Base-by-base conservation (phyloP, 1,140 invertebrate genomes). In the Trachymyrmex cornetzi region DNA sequence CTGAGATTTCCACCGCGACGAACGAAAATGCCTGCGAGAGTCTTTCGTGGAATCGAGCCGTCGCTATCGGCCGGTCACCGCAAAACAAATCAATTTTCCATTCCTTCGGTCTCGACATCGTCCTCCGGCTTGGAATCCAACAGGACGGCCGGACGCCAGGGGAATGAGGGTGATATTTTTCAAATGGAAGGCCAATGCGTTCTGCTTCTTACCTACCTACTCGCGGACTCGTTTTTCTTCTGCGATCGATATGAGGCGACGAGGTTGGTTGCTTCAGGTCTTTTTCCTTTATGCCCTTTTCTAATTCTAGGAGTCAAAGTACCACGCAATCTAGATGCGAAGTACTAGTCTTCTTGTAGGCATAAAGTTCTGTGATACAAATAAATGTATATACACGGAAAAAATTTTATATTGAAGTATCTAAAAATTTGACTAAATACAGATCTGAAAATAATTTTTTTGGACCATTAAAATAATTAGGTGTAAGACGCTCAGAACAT, bases 71-170 rank as follows among this genome's bases (percentile, higher is more conserved):
- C 53, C n/a, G 48, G 24, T n/a, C 9, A 27, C 61, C 64, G 50
- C 57, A 57, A 87, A 87, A 88, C 61, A 69, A 88, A 88, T 88
- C 85, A 75, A 81, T 88, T 87, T 67, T 72, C 34, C 53, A 24
- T 53, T 19, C 12, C 30, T 6, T 7, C 61, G 30, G n/a, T 69
- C 77, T 80, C 61, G 19, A 3, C 66, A 11, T 16, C 19, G 66
- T 14, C 19, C 19, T 19, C 2, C 59, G 19, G 63, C 38, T 44
- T 44, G 48, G 48, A 50, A 50, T 16, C 22, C 44, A 14, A 14
- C 1, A 30, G 24, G 19, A 11, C 11, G 22, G 27, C 53, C 4
- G 53, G 53, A n/a, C n/a, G 22, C 19, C 24, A 48, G 19, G 63
- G 38, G 38, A 11, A 44, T 44, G 53, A 27, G n/a, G 69, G 3